Base-by-base conservation (phyloP, 2,888 invertebrate genomes). In the Microctonus hyperodae region DNA sequence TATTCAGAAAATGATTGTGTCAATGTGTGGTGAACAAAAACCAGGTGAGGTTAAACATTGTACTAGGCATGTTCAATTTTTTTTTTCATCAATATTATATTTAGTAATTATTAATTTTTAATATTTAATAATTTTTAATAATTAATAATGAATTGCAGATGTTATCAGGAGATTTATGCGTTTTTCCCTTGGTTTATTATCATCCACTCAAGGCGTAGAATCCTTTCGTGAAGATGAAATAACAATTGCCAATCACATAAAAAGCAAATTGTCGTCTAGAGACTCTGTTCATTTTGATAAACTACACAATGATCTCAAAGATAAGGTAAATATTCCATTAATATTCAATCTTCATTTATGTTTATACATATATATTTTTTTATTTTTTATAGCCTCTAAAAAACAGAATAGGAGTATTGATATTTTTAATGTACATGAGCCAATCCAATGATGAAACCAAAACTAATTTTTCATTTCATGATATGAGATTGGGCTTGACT, bases 11-110 rank as follows among this genome's bases (percentile, higher is more conserved):
- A 75, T 83, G 74, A 78, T 83, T 59, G 68, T 77, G 51, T 82
- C 83, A 5, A 57, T 83, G 37, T 81, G 81, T 57, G 82, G 83
- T 10, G 83, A 83, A 64, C 81, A 83, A 67, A 82, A 80, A 58
- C 79, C 81, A 80, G 83, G 83, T 82, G 71, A 75, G 72, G 70
- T 73, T 67, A 67, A 60, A 33, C 16, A 53, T 59, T 23, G 40
- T 22, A n/a, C 50, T 22, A 13, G 44, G 40, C 67, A 5, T 56
- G 3, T 7, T 33, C 16, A 33, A 16, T 57, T 10, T 22, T 31
- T 16, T 11, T 31, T 51, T 22, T 20, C 13, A 25, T 25, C 4
- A 10, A 28, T 28, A n/a, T 23, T 28, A n/a, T 25, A n/a, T 48
- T 50, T 11, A 48, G 23, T 55, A 9, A 55, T 40, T 23, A 23